These are phyloP conservation scores for Pachypsylla venusta DNA, from an alignment of 1,140 invertebrate species.

Conservation along the genomic window DNA sequence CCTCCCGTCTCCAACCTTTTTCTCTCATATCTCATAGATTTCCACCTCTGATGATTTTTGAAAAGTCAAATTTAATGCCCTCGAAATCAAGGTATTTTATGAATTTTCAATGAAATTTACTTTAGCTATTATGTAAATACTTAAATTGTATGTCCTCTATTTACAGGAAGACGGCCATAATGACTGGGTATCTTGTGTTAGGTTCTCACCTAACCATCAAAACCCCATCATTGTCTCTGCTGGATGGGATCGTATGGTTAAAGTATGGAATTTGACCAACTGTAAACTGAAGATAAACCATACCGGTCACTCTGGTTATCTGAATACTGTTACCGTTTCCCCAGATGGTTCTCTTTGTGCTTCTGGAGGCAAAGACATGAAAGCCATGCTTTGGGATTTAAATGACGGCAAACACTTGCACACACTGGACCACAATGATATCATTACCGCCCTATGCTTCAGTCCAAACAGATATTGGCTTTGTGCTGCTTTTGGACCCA, in stretches of 20 bases:
- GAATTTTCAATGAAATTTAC: too few species aligned
- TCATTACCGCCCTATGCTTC: conserved; percentile 96
- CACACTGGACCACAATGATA: conserved; percentile 95
- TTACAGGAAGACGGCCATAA: conserved; percentile 87
- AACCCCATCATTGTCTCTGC: conserved; percentile 98
- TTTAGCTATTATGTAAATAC: too few species aligned
- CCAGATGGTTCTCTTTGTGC: conserved; percentile 99
- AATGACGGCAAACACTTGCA: conserved; percentile 99
- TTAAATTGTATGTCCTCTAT: conserved; percentile 20
- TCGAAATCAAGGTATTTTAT: too few species aligned
- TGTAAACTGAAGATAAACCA: conserved; percentile 99
- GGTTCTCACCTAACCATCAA: conserved; percentile 94
- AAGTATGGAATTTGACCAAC: conserved; percentile 98
- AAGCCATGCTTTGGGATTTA: conserved; percentile 98
- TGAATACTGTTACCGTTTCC: conserved; percentile 98
- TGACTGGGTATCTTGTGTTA: conserved; percentile 98
- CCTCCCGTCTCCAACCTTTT: too few species aligned
- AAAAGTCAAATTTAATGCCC: too few species aligned
- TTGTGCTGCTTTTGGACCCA: conserved; percentile 97
- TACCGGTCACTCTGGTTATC: conserved; percentile 87
- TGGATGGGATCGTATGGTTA: conserved; percentile 97
- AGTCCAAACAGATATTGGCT: conserved; percentile 99
- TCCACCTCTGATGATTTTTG: too few species aligned
- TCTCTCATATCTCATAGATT: too few species aligned
- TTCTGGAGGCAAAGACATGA: conserved; percentile 98